Evolutionary conservation across 1,140 invertebrate genomes (phyloP), one percentile per base, ranked within the genome.

Genomic region (Aphidius ervi): DNA sequence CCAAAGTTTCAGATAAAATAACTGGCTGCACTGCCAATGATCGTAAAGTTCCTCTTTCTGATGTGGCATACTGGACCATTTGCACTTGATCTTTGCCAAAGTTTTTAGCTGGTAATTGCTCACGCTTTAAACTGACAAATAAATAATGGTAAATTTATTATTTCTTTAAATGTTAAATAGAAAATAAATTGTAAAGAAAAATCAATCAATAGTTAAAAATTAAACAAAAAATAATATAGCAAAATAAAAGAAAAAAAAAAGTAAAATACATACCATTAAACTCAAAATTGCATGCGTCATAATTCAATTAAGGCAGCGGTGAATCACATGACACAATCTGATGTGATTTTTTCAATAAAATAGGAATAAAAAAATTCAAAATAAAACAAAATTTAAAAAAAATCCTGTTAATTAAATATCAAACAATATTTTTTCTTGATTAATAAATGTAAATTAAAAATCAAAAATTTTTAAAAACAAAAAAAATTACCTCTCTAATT

Each of bases 21-120:
- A 75, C 61, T 9, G 76, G 75, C 42, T 74, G 70, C 6, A 62
- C 70, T 10, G 78, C 75, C 2, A 79, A 66, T 3, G 78, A 79
- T 65, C 75, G 74, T 20, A 78, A 59, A 56, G 72, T 76, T 37
- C 73, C 74, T 65, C 74, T 68, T 46, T 72, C 71, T 9, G 69
- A 68, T 5, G 72, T 67, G 10, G 77, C 77, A 57, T 80, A 79
- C 45, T 80, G 77, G 5, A 80, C 77, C 78, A 80, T 80, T 69
- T 80, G 78, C 65, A 80, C 78, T 8, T 76, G 75, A 63, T 77
- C 77, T 56, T 74, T 77, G 41, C 68, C 68, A 8, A 73, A 57
- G 49, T 69, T 71, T 68, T 78, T 77, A 8, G 72, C 67, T 1
- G 74, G 65, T 42, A 73, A 65, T 37, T 66, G 58, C 63, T 75